A percentile compares a stretch with the other conserved stretches of the same genome.
Evolutionary conservation across 92 coral and sea anemone genomes (phyloP).

Genomic region (Epizoanthus fatuus): DNA sequence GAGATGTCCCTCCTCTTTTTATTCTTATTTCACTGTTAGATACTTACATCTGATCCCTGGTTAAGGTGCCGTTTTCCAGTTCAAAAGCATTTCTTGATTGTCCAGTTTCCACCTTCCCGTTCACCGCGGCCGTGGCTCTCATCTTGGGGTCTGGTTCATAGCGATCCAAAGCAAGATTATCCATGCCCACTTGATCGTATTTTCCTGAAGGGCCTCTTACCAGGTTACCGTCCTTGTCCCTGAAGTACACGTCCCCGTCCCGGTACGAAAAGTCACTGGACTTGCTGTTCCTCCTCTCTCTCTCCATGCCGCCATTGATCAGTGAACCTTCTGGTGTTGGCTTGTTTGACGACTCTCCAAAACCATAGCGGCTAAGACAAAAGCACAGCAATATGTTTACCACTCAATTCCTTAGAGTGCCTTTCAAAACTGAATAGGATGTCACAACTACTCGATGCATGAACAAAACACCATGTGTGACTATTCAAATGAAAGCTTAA

Average conservation of each 20-base stretch:
- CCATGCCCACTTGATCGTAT: constrained; percentile 12
- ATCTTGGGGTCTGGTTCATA: constrained; percentile 46
- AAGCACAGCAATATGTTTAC: not conserved
- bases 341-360: not conserved
- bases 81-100: not conserved
- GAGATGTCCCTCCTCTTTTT: no score
- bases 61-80: constrained; percentile 3
- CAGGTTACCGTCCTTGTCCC: constrained; percentile 69
- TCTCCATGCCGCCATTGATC: constrained; percentile 5
- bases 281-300: constrained; percentile 33
- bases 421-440: no score
- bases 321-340: constrained; percentile 10
- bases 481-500: no score
- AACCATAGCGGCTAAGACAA: constrained; percentile 20
- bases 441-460: no score
- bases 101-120: constrained; percentile 1
- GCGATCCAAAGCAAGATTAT: constrained; percentile 12
- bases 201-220: constrained; percentile 29
- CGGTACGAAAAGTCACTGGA: constrained; percentile 67
- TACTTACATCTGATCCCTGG: constrained; percentile 43
- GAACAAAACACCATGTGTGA: no score
- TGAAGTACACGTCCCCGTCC: constrained; percentile 83
- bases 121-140: constrained; percentile 20
- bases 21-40: no score
- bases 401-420: no score